These are phyloP conservation scores for Drosophila aff. DNA, from an alignment of 1,140 invertebrate species.

Conservation along the genomic window DNA sequence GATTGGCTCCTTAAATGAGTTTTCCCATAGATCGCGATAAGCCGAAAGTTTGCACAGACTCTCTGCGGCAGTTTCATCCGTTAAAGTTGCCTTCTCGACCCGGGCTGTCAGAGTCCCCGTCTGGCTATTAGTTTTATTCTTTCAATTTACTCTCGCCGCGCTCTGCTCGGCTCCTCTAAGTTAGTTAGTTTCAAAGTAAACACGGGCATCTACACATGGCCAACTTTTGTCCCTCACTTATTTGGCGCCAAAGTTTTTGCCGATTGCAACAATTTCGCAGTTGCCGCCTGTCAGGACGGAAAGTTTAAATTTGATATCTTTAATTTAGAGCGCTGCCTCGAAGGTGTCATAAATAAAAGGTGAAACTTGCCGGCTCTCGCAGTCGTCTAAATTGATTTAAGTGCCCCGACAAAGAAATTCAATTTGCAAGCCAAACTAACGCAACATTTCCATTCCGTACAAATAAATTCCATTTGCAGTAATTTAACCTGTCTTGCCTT, in stretches of 20 bases:
- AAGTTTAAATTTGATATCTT: slow-evolving; percentile 68
- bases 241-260: slow-evolving; percentile 72
- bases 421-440: slow-evolving; percentile 52
- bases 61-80: slow-evolving; percentile 33
- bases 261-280: slow-evolving; percentile 58
- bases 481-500: slow-evolving; percentile 42
- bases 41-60: slow-evolving; percentile 30
- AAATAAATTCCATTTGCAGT: slow-evolving; percentile 73
- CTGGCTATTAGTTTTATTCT: slow-evolving; percentile 62
- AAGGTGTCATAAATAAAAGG: slow-evolving; percentile 57
- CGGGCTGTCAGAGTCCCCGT: slow-evolving; percentile 17
- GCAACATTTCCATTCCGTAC: slow-evolving; percentile 27
- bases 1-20: slow-evolving; percentile 41
- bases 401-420: slow-evolving; percentile 55
- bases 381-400: slow-evolving; percentile 64
- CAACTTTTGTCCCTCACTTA: slow-evolving; percentile 56
- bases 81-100: slow-evolving; percentile 23
- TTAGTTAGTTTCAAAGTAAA: slow-evolving; percentile 66
- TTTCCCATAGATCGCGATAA: slow-evolving; percentile 48
- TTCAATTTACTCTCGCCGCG: slow-evolving; percentile 47
- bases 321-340: slow-evolving; percentile 53
- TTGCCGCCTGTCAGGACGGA: slow-evolving; percentile 20
- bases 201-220: slow-evolving; percentile 45
- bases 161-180: slow-evolving; percentile 18
- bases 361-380: slow-evolving; percentile 19